Conservation (phyloP, 2,888 invertebrate genomes). For the Magallana nippona region DNA sequence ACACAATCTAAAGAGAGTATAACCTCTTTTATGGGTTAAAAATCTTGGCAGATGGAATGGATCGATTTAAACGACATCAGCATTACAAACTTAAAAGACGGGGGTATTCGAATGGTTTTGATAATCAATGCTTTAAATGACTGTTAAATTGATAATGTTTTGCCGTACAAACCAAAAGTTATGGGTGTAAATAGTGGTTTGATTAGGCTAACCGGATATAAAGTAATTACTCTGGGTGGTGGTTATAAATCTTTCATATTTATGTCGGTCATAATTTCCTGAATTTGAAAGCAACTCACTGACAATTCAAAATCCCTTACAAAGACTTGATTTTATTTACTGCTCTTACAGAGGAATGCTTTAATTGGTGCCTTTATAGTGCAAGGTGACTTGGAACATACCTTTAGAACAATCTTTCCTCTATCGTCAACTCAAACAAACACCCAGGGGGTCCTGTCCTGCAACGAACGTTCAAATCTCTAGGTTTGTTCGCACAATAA, state of each 20-base stretch:
- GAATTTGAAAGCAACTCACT: slow-evolving; percentile 13
- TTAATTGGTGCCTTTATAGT: not conserved
- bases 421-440: too few species aligned
- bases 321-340: not conserved
- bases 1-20: too few species aligned
- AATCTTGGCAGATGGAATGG: not conserved
- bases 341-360: not conserved
- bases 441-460: too few species aligned
- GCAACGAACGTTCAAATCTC: too few species aligned
- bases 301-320: not conserved
- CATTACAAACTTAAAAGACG: not conserved
- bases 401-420: too few species aligned
- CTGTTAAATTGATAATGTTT: slow-evolving; percentile 27
- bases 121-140: slow-evolving; percentile 27
- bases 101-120: slow-evolving; percentile 11
- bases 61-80: not conserved
- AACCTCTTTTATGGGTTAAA: not conserved
- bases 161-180: not conserved
- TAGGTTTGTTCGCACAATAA: too few species aligned
- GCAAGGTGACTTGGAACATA: not conserved
- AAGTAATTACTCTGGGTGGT: slow-evolving; percentile 29
- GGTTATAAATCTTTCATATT: slow-evolving; percentile 15
- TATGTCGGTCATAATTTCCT: slow-evolving; percentile 25
- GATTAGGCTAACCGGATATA: slow-evolving; percentile 23
- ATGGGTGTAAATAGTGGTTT: slow-evolving; percentile 7